Percentiles rank a stretch among this genome's conserved stretches.
These are phyloP conservation scores for Pseudorhiza aurosa DNA, from an alignment of 30 jellyfish, hydroid and myxozoan genomes.

Conservation along the genomic window DNA sequence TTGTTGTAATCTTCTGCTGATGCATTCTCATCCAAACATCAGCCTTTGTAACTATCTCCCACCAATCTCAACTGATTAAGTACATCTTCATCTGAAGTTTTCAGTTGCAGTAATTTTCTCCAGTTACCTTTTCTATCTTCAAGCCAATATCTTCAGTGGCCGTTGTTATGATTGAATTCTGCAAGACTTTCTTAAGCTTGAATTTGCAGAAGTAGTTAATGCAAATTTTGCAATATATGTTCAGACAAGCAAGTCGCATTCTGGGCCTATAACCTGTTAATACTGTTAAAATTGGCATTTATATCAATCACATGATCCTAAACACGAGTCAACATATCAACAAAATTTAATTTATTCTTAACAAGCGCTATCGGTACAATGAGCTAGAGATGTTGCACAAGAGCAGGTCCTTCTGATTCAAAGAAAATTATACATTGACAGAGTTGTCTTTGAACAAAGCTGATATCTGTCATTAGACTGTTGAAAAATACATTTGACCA, in stretches of 20 bases:
- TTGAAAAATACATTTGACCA: not conserved
- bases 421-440: too few species aligned
- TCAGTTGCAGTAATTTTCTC: conserved; percentile 39
- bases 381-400: too few species aligned
- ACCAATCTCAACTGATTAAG: conserved; percentile 45
- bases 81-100: conserved; percentile 45
- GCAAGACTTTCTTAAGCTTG: conserved; percentile 2
- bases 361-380: too few species aligned
- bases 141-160: conserved; percentile 11
- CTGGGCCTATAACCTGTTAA: conserved; percentile 70
- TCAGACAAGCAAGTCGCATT: conserved; percentile 2
- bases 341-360: too few species aligned
- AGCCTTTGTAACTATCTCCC: conserved; percentile 48
- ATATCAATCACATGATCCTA: too few species aligned
- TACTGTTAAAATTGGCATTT: too few species aligned
- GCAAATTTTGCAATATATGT: not conserved
- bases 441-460: too few species aligned
- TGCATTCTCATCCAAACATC: conserved; percentile 28
- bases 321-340: too few species aligned
- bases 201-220: not conserved
- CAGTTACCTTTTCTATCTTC: conserved; percentile 40
- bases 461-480: too few species aligned
- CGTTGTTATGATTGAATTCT: not conserved
- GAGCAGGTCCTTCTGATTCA: too few species aligned
- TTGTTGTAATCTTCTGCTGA: not conserved